A percentile compares a stretch with the other conserved stretches of the same genome.
Conservation (phyloP, 2,888 invertebrate species). For the Notodonta ziczac region DNA sequence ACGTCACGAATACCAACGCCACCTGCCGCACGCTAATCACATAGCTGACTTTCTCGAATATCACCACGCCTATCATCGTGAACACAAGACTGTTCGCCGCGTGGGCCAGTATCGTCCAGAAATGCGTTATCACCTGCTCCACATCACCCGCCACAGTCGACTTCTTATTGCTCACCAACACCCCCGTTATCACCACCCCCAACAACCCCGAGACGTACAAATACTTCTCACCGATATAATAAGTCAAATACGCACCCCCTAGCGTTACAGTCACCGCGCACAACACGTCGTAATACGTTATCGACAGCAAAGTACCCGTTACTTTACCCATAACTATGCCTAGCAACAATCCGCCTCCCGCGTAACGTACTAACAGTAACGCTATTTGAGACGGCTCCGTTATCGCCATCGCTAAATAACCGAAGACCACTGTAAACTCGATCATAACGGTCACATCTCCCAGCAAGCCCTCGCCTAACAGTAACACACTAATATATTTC, state of each 20-base stretch:
- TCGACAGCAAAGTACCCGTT: conserved; percentile 58
- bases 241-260: conserved; percentile 69
- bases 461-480: conserved; percentile 71
- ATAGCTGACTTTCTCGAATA: conserved; percentile 79
- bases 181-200: conserved; percentile 67
- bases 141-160: conserved; percentile 71
- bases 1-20: conserved; percentile 70
- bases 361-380: conserved; percentile 64
- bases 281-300: conserved; percentile 68
- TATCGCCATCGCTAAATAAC: conserved; percentile 62
- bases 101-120: conserved; percentile 68
- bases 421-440: conserved; percentile 67
- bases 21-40: conserved; percentile 70
- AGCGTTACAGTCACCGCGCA: conserved; percentile 69
- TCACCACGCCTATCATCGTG: conserved; percentile 85
- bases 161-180: conserved; percentile 67
- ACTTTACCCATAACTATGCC: conserved; percentile 71
- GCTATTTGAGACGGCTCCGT: conserved; percentile 60
- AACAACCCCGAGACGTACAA: conserved; percentile 73
- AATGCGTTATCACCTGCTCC: conserved; percentile 61
- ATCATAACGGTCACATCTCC: conserved; percentile 76
- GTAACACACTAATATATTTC: conserved; percentile 69
- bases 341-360: conserved; percentile 66
- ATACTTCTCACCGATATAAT: conserved; percentile 73
- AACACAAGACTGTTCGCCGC: conserved; percentile 84